These are phyloP conservation scores for Eupithecia abbreviata DNA, from an alignment of 2,888 invertebrate species.

Conservation along the genomic window DNA sequence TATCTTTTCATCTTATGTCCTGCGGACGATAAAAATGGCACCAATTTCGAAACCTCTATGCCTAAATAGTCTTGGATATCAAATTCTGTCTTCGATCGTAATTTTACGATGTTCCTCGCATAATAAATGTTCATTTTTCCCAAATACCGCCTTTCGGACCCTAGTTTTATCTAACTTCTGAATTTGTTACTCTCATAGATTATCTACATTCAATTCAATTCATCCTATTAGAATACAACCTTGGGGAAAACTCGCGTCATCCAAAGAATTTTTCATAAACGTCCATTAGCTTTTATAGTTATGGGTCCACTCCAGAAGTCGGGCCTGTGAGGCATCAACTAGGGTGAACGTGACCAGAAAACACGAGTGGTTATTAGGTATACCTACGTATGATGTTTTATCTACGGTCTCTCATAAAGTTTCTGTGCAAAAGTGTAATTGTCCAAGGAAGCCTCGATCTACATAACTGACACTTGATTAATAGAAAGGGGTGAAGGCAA, in stretches of 20 bases:
- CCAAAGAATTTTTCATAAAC: constrained; percentile 25
- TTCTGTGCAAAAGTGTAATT: background rate
- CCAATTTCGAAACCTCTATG: background rate
- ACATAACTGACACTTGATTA: background rate
- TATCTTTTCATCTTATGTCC: background rate
- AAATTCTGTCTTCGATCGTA: background rate
- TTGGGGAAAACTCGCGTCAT: constrained; percentile 1
- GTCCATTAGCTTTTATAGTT: constrained; percentile 31
- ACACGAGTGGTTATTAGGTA: constrained; percentile 23
- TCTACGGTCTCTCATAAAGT: background rate
- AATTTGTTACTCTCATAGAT: background rate
- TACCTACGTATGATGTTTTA: constrained; percentile 3
- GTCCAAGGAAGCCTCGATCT: background rate
- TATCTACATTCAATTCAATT: constrained; percentile 9
- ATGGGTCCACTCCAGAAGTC: constrained; percentile 24
- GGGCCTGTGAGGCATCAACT: constrained; percentile 24
- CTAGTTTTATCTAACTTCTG: background rate
- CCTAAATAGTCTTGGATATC: background rate
- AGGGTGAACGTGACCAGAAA: constrained; percentile 33
- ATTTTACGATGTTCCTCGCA: background rate
- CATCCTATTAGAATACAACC: constrained; percentile 10
- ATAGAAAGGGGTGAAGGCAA: background rate
- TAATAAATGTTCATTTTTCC: background rate
- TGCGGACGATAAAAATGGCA: background rate
- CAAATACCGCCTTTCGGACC: background rate